Conservation (phyloP, 2,888 invertebrate genomes). For the Rhamphomyia laevipes region DNA sequence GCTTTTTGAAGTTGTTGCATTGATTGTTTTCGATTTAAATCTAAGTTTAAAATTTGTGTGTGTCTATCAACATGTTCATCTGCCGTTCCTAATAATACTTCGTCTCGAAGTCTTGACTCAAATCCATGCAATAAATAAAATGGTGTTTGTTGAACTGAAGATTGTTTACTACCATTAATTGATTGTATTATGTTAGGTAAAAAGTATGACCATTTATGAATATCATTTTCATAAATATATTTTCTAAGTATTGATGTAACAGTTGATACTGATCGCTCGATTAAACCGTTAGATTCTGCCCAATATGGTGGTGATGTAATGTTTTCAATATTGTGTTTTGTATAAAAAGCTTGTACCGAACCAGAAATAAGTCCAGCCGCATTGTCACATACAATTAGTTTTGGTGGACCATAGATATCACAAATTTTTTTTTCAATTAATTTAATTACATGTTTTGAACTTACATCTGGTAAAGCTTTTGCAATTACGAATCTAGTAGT, state of each 20-base stretch:
- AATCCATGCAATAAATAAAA: conserved; percentile 1
- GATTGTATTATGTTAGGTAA: conserved; percentile 3
- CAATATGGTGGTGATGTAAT: conserved; percentile 4
- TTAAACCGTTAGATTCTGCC: conserved; percentile 6
- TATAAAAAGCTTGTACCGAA: not conserved
- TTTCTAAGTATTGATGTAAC: conserved; percentile 4
- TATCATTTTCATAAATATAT: not conserved
- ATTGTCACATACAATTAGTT: conserved; percentile 4
- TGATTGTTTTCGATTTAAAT: not conserved
- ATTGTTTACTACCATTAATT: not conserved
- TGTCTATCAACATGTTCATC: not conserved
- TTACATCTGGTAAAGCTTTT: conserved; percentile 1
- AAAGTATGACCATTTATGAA: not conserved
- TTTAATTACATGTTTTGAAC: not conserved
- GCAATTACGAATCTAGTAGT: conserved; percentile 5
- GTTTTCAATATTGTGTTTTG: not conserved
- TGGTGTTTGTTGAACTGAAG: not conserved
- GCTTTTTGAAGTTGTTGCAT: not conserved
- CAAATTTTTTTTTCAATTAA: not conserved
- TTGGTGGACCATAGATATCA: not conserved
- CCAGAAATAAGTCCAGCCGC: conserved; percentile 2
- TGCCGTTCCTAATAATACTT: not conserved
- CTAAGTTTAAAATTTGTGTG: not conserved
- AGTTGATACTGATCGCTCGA: conserved; percentile 1
- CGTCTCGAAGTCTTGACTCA: not conserved